Base-by-base conservation (phyloP, 2,888 invertebrate species). In the Aporophyla lueneburgensis region DNA sequence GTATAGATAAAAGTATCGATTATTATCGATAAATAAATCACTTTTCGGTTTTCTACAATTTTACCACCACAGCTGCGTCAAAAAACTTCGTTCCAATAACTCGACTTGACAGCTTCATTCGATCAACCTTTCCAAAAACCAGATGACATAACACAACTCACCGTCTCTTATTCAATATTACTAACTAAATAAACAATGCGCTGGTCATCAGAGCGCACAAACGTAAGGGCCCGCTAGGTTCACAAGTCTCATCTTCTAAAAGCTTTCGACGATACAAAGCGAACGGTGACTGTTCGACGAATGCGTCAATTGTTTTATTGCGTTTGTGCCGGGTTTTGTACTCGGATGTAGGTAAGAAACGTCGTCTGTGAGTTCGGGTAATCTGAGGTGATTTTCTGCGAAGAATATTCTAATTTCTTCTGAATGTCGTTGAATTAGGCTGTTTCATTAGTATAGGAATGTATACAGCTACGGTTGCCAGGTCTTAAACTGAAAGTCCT, bases 181-280 rank as follows among this genome's bases (percentile, higher is more conserved):
- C 53, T n/a, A 67, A 71, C 62, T 80, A 78, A 83, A 81, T 81
- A 81, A 81, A 78, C 78, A 81, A 78, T 83, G 59, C 27, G 61
- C 21, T 24, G 73, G 83, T 71, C 81, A 83, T 58, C 59, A 67
- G n/a, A 68, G 54, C 73, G 67, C 46, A 68, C 33, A 62, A 49
- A 69, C 68, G 61, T 73, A 73, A 76, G 71, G 49, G 65, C 58
- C 70, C 63, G 40, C 49, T 51, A 71, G 66, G 61, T 66, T 33
- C 69, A 14, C 71, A 21, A 21, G 51, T 61, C 93, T 95, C 94
- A 95, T 95, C 92, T 89, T 89, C 91, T 95, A 93, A 95, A 95
- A 95, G 95, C 92, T 93, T 95, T 93, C 84, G 89, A 71, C 93
- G 88, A 93, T 94, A 91, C 89, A 84, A 86, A 81, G 76, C 83